Evolutionary conservation across 2,797 vertebrate species (phyloP), one percentile per base, ranked within the genome.

Genomic region (Euphonia xanthogaster): DNA sequence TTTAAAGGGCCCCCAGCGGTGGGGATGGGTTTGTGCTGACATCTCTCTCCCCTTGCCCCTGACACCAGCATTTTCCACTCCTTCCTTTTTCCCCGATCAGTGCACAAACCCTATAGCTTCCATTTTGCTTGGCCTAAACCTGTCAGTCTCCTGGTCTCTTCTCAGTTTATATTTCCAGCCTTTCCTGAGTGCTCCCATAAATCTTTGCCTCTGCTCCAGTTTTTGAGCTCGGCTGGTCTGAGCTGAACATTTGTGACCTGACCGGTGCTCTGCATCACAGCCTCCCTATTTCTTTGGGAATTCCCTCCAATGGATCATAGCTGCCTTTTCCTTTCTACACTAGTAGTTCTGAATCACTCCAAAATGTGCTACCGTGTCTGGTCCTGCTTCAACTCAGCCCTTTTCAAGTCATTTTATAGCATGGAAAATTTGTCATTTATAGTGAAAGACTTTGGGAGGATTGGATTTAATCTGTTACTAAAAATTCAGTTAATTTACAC

Each of bases 321-420:
- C 19, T 63, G 54, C 31, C 25, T 61, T 77, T 27, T 66, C 12
- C 23, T 91, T 62, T 80, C 57, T 70, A 24, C 39, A 9, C 12
- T n/a, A 35, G 9, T 4, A 62, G 53, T 48, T 65, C 37, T 53
- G 39, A 45, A 15, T 66, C 10, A 9, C 73, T 76, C 31, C 25
- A 63, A 54, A 67, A 51, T 58, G n/a, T 16, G 8, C 5, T 72
- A 6, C 15, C 0, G 0, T 7, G 7, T 39, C 50, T 11, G 4
- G 12, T 58, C 31, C 33, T 62, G 7, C 27, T 91, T 86, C 63
- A 51, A 57, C 18, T 37, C 14, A 5, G 7, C 14, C 15, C 4
- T 67, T 81, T 91, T 62, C 45, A 78, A 65, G 19, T 68, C 0
- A 2, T 65, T 85, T 90, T 70, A n/a, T 28, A 50, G 5, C 17